Evolutionary conservation across 2,797 vertebrate genomes (phyloP).

Genomic region (Macroramphosus scolopax): DNA sequence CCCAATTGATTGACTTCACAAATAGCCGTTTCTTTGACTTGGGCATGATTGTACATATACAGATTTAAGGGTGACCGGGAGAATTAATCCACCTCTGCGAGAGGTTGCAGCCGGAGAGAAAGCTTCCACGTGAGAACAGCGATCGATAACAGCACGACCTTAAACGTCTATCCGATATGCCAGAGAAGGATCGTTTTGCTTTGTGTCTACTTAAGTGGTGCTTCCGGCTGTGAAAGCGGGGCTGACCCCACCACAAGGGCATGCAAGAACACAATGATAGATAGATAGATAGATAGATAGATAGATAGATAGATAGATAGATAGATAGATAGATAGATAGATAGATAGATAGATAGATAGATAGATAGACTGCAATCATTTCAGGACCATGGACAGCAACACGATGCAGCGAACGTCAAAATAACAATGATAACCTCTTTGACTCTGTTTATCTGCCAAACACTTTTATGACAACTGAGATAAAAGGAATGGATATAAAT

Average conservation of each 20-base stretch:
- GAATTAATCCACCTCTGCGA: conserved; percentile 24
- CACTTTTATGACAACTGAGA: too few relatives aligned
- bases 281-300: conserved; percentile 1
- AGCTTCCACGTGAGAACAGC: conserved; percentile 6
- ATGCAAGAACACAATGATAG: conserved; percentile 7
- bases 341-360: conserved; percentile 14
- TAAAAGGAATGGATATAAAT: too few relatives aligned
- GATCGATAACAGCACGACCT: conserved; percentile 62
- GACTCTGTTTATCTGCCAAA: too few relatives aligned
- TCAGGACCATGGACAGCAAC: conserved; percentile 37
- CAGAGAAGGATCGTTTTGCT: conserved; percentile 50
- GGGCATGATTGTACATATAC: conserved; percentile 46
- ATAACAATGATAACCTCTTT: too few relatives aligned
- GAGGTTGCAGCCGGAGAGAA: conserved; percentile 12
- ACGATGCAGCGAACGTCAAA: too few relatives aligned
- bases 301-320: conserved; percentile 13
- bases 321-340: conserved; percentile 8
- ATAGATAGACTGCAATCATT: background rate
- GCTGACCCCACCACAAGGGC: conserved; percentile 52
- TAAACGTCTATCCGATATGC: conserved; percentile 61
- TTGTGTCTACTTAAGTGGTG: conserved; percentile 43
- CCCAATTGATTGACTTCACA: conserved; percentile 54
- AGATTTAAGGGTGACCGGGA: conserved; percentile 62
- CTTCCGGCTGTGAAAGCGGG: conserved; percentile 35
- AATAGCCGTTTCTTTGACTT: conserved; percentile 55